Base-by-base conservation (phyloP, 2,797 vertebrate species). In the Furcifer pardalis region DNA sequence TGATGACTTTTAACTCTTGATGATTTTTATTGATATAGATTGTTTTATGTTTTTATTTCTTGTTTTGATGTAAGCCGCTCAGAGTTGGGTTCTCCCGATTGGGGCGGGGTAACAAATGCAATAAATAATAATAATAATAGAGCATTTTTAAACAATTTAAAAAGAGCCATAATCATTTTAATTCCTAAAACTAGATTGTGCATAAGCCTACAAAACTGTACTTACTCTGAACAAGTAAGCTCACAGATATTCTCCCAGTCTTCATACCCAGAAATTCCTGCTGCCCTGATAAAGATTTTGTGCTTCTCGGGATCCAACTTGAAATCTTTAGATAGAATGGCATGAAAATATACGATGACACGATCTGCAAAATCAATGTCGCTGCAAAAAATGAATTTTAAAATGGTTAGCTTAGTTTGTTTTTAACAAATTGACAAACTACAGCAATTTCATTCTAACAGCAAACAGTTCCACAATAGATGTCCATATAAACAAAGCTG, bases 321-420 rank as follows among this genome's bases (percentile, higher is more conserved):
- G 76, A 99, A 98, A 84, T 99, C 82, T 2, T 96, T 97, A 1
- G 98, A 98, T 0, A 99, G 85, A 85, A 99, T 87, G 0, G 97
- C 98, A 3, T 99, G 98, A 92, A 99, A 99, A 90, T 96, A 97
- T 8, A 99, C 96, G 0, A 82, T 96, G 66, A 99, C 83, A 1
- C 92, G 92, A 15, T 94, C 91, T 0, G 0, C 15, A 0, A 1
- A 78, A 37, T 44, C 52, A 76, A 80, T 73, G 0, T 46, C 6
- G 1, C 96, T 96, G 73, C 5, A 35, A 46, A 19, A 77, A 1
- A 25, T 1, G 59, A 1, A 23, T 49, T 25, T 13, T 1, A 10
- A 3, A 15, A 21, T 44, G 49, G 37, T 3, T 25, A 12, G 52
- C 77, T 52, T 8, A 35, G 52, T 7, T 66, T 76, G 6, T 66